Base-by-base conservation (phyloP, 53 echinoderm and acorn worm species). In the Actinopyga echinites region DNA sequence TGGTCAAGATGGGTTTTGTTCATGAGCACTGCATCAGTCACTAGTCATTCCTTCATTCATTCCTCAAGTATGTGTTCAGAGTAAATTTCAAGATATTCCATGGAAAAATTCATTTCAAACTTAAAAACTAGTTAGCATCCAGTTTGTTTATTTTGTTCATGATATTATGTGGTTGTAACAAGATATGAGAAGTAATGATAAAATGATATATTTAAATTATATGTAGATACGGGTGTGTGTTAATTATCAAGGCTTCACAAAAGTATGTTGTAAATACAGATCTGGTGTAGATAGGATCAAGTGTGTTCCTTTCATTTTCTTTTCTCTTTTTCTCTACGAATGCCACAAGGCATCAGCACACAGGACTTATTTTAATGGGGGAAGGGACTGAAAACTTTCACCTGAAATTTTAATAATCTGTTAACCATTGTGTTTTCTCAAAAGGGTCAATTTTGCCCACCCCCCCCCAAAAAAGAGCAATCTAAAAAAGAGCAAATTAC, bases 231-330 rank as follows among this genome's bases (percentile, higher is more conserved):
- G 71, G 71, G 71, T 71, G 71, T 40, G 71, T 71, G 71, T 71
- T 71, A 71, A 71, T 71, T 71, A 71, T 71, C 71, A 66, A 40
- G 42, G 71, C 71, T 71, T 71, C 71, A 71, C 71, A 71, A 71
- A 71, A 71, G 71, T 71, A 40, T 42, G 40, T 78, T 78, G 78
- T 78, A 78, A 78, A 78, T 78, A 78, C 78, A 78, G 78, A 78
- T 45, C 54, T 33, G 78, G 57, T 78, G 78, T 78, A 78, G 78
- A 78, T 78, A 49, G 43, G 43, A 74, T 31, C 19, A 33, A 5
- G 2, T 54, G 49, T 54, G 33, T 28, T 29, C 44, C 8, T 71
- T 10, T 33, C 37, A 40, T 65, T 71, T 42, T 69, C 42, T 21
- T 34, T 24, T 71, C 44, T 71, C 40, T 19, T 43, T 1, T 40